Evolutionary conservation across 1,140 invertebrate species (phyloP), one percentile per base, ranked within the genome.

Genomic region (Atopsyche davidsoni): DNA sequence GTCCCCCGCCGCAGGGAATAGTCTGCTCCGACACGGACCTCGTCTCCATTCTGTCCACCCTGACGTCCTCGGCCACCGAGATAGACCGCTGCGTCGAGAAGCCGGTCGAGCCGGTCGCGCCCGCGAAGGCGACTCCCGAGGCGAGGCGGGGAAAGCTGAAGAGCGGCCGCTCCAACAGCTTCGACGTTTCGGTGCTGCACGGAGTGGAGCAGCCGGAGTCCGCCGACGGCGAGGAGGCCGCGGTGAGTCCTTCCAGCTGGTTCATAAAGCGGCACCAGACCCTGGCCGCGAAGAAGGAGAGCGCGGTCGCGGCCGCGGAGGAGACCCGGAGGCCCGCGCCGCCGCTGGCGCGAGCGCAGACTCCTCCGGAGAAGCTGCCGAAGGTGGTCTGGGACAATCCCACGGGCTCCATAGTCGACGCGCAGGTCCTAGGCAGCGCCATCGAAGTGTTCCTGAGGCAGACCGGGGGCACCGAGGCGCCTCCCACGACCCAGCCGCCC

Each of bases 1-100:
- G 32, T 22, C 63, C 54, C 35, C 58, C 57, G n/a, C 67, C 66
- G 3, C 68, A 62, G 22, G 83, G 83, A 0, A 81, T 89, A 32
- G 77, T 89, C 31, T 87, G 83, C 66, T 83, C 86, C 36, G 86
- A 88, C 61, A 86, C 82, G 10, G 86, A 90, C 64, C 75, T 91
- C 10, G 80, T 83, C 46, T 81, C 80, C 41, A 86, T 89, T 64
- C 77, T 90, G 34, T 86, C 84, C 55, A 83, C 83, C 4, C 72
- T 90, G 45, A 87, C 87, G 4, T 85, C 85, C 0, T 87, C 86
- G 6, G 82, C 85, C 10, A 85, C 81, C 43, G 87, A 89, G 62
- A 87, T 88, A 59, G 80, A 87, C 59, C 73, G 72, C 31, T 75
- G 75, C 44, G 79, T 78, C 43, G 70, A 72, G 35, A 68, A 66